Percentiles rank a stretch among this genome's conserved stretches.
phyloP scores from a whole-genome alignment of 2,797 vertebrate genomes.

The Harpagifer antarcticus region DNA sequence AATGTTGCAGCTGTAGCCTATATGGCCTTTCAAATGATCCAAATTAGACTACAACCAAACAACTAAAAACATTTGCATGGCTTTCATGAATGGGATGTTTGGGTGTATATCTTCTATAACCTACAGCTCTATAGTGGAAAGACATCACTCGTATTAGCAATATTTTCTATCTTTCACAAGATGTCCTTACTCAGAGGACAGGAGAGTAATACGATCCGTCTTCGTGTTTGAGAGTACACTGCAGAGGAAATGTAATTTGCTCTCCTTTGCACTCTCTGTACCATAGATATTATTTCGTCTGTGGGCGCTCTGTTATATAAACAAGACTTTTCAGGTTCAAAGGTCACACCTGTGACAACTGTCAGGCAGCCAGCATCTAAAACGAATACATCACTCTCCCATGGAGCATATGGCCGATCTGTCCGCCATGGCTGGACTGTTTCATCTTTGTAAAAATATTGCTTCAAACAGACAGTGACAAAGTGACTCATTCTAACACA shows the following conservation, averaged over 20 bases:
- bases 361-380: conserved; percentile 40
- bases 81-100: conserved; percentile 10
- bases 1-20: not conserved
- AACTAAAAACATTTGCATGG: not conserved
- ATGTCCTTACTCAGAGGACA: conserved; percentile 8
- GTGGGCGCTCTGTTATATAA: conserved; percentile 15
- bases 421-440: conserved; percentile 24
- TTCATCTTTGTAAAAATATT: conserved; percentile 56
- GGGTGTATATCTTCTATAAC: not conserved
- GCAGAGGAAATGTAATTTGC: conserved; percentile 22
- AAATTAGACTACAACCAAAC: not conserved
- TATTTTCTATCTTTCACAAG: conserved; percentile 5
- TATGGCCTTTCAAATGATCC: not conserved
- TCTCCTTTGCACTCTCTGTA: conserved; percentile 3
- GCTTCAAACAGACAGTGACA: conserved; percentile 61
- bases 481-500: conserved; percentile 53
- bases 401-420: conserved; percentile 39
- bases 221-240: not conserved
- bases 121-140: conserved; percentile 1
- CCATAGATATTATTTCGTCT: conserved; percentile 6
- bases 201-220: conserved; percentile 11
- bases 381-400: conserved; percentile 35
- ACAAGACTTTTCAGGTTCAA: conserved; percentile 43
- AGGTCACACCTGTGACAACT: conserved; percentile 57
- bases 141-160: conserved; percentile 2